Base-by-base conservation (phyloP, 2,797 vertebrate species). In the Sarcoramphus papa region DNA sequence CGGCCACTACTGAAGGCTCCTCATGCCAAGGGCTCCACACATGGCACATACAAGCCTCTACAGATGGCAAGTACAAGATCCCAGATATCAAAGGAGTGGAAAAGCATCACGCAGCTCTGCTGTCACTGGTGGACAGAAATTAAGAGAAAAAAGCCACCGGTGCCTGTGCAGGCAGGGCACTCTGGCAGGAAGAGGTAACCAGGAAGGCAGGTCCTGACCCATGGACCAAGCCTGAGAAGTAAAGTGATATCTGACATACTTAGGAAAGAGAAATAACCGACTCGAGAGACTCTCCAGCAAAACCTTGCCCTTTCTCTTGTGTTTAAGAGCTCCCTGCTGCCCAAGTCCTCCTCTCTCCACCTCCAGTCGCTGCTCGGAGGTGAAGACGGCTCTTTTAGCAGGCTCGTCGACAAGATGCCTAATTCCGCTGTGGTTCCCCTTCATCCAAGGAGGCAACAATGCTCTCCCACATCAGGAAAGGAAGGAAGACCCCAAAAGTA, bases 401-500 rank as follows among this genome's bases (percentile, higher is more conserved):
- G 60, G 70, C 11, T 85, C 6, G 2, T 53, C 5, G 1, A 19
- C 25, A 31, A 62, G 40, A 14, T 10, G 4, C 5, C 35, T 8
- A 21, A 79, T 77, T 41, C 23, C 13, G 22, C 51, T 25, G n/a
- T 0, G 0, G 53, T 10, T 83, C n/a, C n/a, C 35, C n/a, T 85
- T 81, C 65, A 60, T 59, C 76, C 59, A 40, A 75, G 54, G 37
- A 89, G 28, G 37, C 30, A 84, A 45, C 27, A 31, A 11, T 33
- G 69, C 22, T 75, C 48, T 84, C 65, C 37, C 24, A 47, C 27
- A 72, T n/a, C 59, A 72, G 59, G 45, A 88, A 63, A 72, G 45
- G 62, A 75, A 78, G 33, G 21, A 50, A 80, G 74, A 84, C 9
- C 11, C 41, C 68, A 48, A 8, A 82, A 62, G 27, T 11, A 60